A percentile compares a stretch with the other conserved stretches of the same genome.
phyloP scores from a whole-genome alignment of 2,888 invertebrate species.

The Cheilosia pagana region DNA sequence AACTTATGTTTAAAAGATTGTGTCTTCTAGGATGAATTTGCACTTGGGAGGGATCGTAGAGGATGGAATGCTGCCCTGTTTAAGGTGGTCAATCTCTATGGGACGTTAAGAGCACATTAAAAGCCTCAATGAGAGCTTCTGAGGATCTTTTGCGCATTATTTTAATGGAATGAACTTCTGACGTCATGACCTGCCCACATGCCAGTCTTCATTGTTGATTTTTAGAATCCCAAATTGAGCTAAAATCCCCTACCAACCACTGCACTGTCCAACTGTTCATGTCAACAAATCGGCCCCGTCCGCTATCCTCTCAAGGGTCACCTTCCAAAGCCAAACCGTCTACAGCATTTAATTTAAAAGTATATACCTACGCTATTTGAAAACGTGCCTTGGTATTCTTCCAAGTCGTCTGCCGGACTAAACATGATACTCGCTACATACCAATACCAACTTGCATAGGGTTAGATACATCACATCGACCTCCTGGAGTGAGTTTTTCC shows the following conservation, averaged over 20 bases:
- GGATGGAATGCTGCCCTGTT: too few relatives aligned
- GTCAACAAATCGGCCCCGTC: not conserved
- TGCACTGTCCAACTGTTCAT: conserved; percentile 25
- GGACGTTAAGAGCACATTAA: too few relatives aligned
- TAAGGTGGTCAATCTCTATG: too few relatives aligned
- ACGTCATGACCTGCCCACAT: too few relatives aligned
- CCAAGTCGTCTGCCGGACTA: conserved; percentile 22
- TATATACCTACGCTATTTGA: conserved; percentile 10
- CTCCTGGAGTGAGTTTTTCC: conserved; percentile 15
- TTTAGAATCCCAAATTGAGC: not conserved
- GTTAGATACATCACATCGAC: conserved; percentile 24
- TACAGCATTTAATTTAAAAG: conserved; percentile 31
- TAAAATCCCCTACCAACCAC: not conserved
- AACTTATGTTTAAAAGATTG: too few relatives aligned
- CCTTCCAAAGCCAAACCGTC: conserved; percentile 13
- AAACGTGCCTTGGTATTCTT: conserved; percentile 32
- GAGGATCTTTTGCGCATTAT: too few relatives aligned
- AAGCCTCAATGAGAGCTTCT: too few relatives aligned
- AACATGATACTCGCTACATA: conserved; percentile 14
- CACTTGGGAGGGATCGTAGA: too few relatives aligned
- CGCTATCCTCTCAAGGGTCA: not conserved
- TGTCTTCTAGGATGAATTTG: too few relatives aligned
- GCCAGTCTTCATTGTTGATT: too few relatives aligned
- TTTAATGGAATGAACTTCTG: too few relatives aligned
- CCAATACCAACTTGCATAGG: not conserved